Conservation (phyloP, 2,113 vertebrate species). For the Pseudorhombus dupliciocellatus region DNA sequence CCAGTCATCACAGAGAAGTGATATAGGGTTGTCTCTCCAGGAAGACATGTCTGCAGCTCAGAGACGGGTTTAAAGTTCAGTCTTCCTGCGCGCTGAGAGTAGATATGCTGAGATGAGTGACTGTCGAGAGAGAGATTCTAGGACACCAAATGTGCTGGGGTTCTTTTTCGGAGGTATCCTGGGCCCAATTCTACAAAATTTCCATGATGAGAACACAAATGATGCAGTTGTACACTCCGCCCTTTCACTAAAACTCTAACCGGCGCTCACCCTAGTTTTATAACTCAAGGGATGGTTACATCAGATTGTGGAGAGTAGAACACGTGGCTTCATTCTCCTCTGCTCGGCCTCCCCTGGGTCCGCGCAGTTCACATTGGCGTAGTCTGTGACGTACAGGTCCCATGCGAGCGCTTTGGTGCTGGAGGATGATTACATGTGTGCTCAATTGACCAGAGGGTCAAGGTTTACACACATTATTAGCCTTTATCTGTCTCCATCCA, state of each 20-base stretch:
- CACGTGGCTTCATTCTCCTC: slow-evolving; percentile 34
- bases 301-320: slow-evolving; percentile 36
- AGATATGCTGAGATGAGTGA: not conserved
- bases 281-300: slow-evolving; percentile 52
- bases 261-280: slow-evolving; percentile 44
- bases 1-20: no score
- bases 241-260: slow-evolving; percentile 37
- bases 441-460: slow-evolving; percentile 30
- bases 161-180: slow-evolving; percentile 20
- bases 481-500: not conserved
- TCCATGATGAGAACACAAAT: slow-evolving; percentile 29
- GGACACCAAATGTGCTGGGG: slow-evolving; percentile 27
- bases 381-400: slow-evolving; percentile 24
- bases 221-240: slow-evolving; percentile 17
- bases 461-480: slow-evolving; percentile 26
- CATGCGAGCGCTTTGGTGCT: not conserved
- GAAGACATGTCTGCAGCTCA: not conserved
- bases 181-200: slow-evolving; percentile 27
- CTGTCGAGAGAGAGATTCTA: slow-evolving; percentile 33
- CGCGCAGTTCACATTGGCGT: slow-evolving; percentile 23
- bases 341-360: slow-evolving; percentile 5
- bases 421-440: slow-evolving; percentile 20
- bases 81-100: not conserved
- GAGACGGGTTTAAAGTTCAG: not conserved
- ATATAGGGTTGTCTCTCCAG: not conserved